A percentile compares a stretch with the other conserved stretches of the same genome.
phyloP scores from a whole-genome alignment of 2,888 invertebrate genomes.

The Drosophila anomelani region DNA sequence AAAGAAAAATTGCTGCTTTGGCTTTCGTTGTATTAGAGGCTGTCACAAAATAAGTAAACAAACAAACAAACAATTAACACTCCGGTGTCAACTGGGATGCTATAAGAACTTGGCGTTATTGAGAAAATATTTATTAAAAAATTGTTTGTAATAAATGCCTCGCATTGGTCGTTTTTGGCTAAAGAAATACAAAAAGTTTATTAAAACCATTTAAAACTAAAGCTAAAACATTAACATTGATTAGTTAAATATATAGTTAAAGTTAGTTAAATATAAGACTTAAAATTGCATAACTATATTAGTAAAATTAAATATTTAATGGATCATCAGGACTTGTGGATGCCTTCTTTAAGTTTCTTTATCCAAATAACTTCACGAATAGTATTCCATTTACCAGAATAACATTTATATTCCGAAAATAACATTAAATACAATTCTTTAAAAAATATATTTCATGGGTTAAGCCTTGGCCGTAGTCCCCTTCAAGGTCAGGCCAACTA shows the following conservation, averaged over 20 bases:
- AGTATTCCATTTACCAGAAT: not conserved
- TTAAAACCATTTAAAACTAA: too few species aligned
- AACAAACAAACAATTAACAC: constrained; percentile 68
- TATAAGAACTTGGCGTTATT: not conserved
- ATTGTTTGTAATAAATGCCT: too few species aligned
- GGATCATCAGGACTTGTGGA: not conserved
- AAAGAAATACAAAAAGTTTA: too few species aligned
- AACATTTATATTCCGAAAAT: not conserved
- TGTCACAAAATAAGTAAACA: constrained; percentile 24
- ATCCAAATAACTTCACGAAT: not conserved
- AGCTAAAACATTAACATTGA: too few species aligned
- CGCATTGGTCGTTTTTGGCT: too few species aligned
- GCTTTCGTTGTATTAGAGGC: constrained; percentile 32
- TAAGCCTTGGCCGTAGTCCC: not conserved
- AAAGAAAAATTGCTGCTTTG: constrained; percentile 34
- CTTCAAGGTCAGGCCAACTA: constrained; percentile 52
- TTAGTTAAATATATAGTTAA: too few species aligned
- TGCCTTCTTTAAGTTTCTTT: not conserved
- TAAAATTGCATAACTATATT: too few species aligned
- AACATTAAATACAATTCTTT: not conserved
- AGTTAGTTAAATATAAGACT: too few species aligned
- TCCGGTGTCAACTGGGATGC: not conserved
- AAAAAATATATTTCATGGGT: not conserved
- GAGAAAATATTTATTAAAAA: not conserved
- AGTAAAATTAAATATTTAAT: not conserved